Percentiles rank a stretch among this genome's conserved stretches.
Conservation (phyloP, 35 echinoderm and acorn worm species). For the Lytechinus pictus region DNA sequence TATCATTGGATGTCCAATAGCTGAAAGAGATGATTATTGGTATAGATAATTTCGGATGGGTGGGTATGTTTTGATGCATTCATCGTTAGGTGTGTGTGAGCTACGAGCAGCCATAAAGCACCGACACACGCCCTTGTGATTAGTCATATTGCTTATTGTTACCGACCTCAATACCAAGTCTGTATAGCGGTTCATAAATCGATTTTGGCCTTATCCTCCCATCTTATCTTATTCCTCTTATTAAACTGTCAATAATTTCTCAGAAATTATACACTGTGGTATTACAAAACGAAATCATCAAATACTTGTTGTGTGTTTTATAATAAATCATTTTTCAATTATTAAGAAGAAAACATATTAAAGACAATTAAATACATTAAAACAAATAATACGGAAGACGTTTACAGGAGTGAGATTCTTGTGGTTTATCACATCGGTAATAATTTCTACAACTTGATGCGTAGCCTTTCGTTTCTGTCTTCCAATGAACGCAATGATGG, state of each 20-base stretch:
- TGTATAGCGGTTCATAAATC: not conserved
- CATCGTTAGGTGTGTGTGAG: not conserved
- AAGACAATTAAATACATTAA: too few species aligned
- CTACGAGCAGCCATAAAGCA: not conserved
- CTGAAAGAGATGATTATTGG: not conserved
- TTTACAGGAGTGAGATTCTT: too few species aligned
- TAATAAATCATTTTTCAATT: too few species aligned
- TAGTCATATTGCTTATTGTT: not conserved
- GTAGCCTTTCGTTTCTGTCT: not conserved
- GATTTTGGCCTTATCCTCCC: not conserved
- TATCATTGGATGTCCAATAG: too few species aligned
- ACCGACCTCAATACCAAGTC: not conserved
- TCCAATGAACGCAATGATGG: not conserved
- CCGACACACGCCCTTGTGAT: not conserved
- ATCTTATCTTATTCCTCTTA: not conserved
- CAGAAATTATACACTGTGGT: not conserved
- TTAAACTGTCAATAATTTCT: not conserved
- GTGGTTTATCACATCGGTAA: not conserved
- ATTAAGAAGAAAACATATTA: too few species aligned
- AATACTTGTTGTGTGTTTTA: too few species aligned
- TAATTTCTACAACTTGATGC: not conserved
- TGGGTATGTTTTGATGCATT: conserved; percentile 1
- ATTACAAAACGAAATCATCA: too few species aligned
- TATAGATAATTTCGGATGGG: not conserved
- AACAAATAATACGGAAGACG: too few species aligned